A percentile compares a stretch with the other conserved stretches of the same genome.
These are phyloP conservation scores for Oryzias woworae DNA, from an alignment of 2,113 vertebrate genomes.

Conservation along the genomic window DNA sequence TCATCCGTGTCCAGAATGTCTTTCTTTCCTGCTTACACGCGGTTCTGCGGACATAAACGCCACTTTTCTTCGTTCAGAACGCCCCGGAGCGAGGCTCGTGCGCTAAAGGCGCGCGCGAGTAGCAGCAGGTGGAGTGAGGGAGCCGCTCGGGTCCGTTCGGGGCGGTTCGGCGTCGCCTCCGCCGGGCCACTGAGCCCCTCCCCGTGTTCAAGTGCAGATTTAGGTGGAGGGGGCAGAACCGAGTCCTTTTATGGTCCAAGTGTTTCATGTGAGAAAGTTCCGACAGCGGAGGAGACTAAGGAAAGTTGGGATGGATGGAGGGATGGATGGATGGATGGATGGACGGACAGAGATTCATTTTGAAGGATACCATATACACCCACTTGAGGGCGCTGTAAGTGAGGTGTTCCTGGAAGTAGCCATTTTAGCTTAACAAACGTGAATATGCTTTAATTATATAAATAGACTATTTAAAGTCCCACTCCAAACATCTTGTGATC, in stretches of 20 bases:
- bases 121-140: conserved; percentile 37
- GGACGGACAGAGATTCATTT: neutral
- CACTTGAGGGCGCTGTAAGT: no score
- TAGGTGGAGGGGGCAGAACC: conserved; percentile 14
- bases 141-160: neutral
- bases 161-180: neutral
- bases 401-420: no score
- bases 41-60: no score
- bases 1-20: no score
- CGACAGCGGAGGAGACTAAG: neutral
- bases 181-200: conserved; percentile 26
- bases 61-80: no score
- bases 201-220: conserved; percentile 15
- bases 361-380: no score
- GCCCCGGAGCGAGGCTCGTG: neutral
- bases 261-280: conserved; percentile 60
- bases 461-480: no score
- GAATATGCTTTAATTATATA: no score
- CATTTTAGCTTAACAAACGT: no score
- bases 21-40: no score
- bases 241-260: conserved; percentile 62
- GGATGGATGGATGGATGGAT: neutral
- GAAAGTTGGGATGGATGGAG: neutral
- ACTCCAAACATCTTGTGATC: no score
- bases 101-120: neutral